phyloP scores from a whole-genome alignment of 2,888 invertebrate species.

The Andricus curvator region DNA sequence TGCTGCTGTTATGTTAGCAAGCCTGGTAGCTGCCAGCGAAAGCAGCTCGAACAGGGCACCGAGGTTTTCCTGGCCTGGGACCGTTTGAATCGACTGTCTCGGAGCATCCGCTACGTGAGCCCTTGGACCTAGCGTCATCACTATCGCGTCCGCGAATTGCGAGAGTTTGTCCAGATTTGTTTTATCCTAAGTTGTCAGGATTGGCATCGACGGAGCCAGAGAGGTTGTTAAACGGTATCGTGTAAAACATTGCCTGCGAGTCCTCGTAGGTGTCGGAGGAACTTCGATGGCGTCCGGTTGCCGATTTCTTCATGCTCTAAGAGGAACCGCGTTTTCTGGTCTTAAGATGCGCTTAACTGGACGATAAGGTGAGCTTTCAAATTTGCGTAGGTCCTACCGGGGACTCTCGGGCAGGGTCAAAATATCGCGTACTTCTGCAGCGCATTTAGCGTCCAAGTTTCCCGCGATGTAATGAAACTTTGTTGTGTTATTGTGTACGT shows the following conservation, averaged over 20 bases:
- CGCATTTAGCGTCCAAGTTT: background rate
- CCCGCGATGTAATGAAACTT: background rate
- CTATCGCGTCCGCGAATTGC: no score
- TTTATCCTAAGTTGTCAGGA: no score
- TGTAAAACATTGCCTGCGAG: constrained; percentile 51
- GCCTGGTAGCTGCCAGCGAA: no score
- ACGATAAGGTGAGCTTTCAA: constrained; percentile 63
- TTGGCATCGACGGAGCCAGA: no score
- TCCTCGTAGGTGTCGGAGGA: constrained; percentile 55
- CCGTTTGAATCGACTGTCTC: no score
- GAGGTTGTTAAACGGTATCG: constrained; percentile 49
- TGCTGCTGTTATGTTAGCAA: no score
- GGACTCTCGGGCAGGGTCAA: no score
- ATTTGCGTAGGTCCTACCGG: background rate
- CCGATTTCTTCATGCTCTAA: constrained; percentile 53
- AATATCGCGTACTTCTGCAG: background rate
- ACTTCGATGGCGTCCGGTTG: constrained; percentile 62
- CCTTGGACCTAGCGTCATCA: no score
- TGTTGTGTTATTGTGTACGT: background rate
- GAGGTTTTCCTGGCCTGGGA: no score
- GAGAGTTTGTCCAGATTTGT: no score
- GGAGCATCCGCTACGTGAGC: no score
- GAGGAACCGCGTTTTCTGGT: constrained; percentile 50
- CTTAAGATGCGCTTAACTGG: constrained; percentile 48
- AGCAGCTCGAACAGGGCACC: no score